These are phyloP conservation scores for Asbolus verrucosus DNA, from an alignment of 1,140 invertebrate species.

Conservation along the genomic window DNA sequence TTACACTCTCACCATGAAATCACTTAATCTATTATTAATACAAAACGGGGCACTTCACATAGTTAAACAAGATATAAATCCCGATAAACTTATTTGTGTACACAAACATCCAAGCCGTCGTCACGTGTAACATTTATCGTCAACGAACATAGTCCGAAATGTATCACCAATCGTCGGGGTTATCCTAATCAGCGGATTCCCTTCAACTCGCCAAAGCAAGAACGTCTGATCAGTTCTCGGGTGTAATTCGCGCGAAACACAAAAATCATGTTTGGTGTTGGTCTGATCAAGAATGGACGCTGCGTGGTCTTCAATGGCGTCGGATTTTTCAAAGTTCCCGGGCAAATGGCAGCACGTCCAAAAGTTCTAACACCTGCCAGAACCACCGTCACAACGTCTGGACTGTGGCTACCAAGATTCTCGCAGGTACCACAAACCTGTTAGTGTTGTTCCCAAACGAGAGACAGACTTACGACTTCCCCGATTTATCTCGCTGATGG, in stretches of 20 bases:
- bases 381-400: conserved; percentile 54
- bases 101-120: conserved; percentile 22
- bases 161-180: conserved; percentile 48
- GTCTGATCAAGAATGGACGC: conserved; percentile 44
- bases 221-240: conserved; percentile 43
- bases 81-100: conserved; percentile 39
- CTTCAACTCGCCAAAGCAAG: conserved; percentile 37
- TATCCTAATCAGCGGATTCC: conserved; percentile 52
- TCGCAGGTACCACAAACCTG: conserved; percentile 49
- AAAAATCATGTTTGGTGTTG: conserved; percentile 47
- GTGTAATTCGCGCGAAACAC: conserved; percentile 15
- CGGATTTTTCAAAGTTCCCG: conserved; percentile 57
- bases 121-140: conserved; percentile 34
- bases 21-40: conserved; percentile 24
- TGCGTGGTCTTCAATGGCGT: conserved; percentile 52
- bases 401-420: conserved; percentile 58
- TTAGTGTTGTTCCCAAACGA: no score
- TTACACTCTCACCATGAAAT: conserved; percentile 18
- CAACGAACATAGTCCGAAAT: conserved; percentile 37
- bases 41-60: conserved; percentile 18
- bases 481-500: no score
- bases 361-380: conserved; percentile 41
- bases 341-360: conserved; percentile 57
- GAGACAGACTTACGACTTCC: no score
- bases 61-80: conserved; percentile 25